Conservation (phyloP, 2,797 vertebrate species). For the Gouania willdenowi region DNA sequence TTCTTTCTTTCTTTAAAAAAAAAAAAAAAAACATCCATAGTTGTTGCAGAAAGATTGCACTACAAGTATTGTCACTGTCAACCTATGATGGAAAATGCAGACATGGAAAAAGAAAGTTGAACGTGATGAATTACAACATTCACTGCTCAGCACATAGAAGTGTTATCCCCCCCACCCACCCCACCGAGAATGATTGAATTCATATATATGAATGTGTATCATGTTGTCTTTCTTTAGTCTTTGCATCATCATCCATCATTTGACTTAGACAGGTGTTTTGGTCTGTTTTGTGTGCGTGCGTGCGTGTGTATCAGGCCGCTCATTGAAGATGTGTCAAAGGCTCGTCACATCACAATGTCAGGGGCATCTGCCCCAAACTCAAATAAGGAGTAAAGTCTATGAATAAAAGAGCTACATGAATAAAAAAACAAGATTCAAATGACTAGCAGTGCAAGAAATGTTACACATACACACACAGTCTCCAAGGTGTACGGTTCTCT, state of each 20-base stretch:
- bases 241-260: conserved; percentile 32
- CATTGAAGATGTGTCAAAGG: conserved; percentile 46
- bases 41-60: too few relatives aligned
- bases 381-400: conserved; percentile 58
- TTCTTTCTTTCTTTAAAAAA: too few relatives aligned
- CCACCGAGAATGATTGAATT: too few relatives aligned
- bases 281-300: not conserved
- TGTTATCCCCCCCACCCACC: too few relatives aligned
- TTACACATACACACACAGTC: conserved; percentile 7
- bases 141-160: too few relatives aligned
- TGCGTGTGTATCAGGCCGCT: conserved; percentile 1
- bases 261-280: conserved; percentile 8
- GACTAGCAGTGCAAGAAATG: conserved; percentile 17
- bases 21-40: too few relatives aligned
- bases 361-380: conserved; percentile 59
- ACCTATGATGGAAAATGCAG: too few relatives aligned
- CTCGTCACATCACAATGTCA: conserved; percentile 44
- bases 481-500: conserved; percentile 41
- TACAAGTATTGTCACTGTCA: too few relatives aligned
- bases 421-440: conserved; percentile 60
- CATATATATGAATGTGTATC: not conserved
- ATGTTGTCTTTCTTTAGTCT: conserved; percentile 11
- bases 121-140: not conserved
- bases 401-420: conserved; percentile 66
- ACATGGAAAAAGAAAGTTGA: too few relatives aligned